Evolutionary conservation across 2,888 invertebrate species (phyloP), one percentile per base, ranked within the genome.

Genomic region (Tholera decimalis): DNA sequence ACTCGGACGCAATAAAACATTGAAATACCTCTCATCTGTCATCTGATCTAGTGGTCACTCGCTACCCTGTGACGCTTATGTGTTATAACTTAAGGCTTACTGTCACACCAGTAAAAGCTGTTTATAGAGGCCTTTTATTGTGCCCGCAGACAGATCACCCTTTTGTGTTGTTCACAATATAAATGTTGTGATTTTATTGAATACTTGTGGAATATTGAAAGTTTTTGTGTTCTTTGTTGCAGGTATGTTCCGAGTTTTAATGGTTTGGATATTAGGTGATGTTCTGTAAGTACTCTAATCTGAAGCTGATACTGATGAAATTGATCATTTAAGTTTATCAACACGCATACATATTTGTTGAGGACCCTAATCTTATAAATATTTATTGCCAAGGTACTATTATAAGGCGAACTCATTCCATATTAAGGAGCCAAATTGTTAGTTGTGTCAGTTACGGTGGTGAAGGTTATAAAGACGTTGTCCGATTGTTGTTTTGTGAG

Each of bases 21-120:
- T 89, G 85, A 87, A 87, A 90, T 89, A 90, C 88, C 81, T 87
- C 88, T 91, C 92, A 91, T 93, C 91, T 93, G 91, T 93, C 93
- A 91, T 93, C 88, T 90, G 89, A 89, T 90, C 91, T 79, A 71
- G 73, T 72, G 90, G 86, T 87, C 89, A 89, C 89, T 66, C 90
- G 85, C 88, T 88, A 90, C 89, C 90, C 81, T 74, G 78, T 88
- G 87, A 86, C 85, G 84, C 89, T 90, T 91, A 91, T 85, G 85
- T 82, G 75, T 85, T 88, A 91, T 91, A 91, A 91, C 85, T 93
- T 92, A 92, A 90, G 86, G 89, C 89, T 93, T 92, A 92, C 89
- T 90, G 93, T 92, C 90, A 90, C 83, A 88, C 83, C 84, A 85
- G 84, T 83, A 85, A 88, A 89, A 87, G 82, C 86, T 86, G 88